These are phyloP conservation scores for Eriocheir sinensis DNA, from an alignment of 1,140 invertebrate genomes.

Conservation along the genomic window DNA sequence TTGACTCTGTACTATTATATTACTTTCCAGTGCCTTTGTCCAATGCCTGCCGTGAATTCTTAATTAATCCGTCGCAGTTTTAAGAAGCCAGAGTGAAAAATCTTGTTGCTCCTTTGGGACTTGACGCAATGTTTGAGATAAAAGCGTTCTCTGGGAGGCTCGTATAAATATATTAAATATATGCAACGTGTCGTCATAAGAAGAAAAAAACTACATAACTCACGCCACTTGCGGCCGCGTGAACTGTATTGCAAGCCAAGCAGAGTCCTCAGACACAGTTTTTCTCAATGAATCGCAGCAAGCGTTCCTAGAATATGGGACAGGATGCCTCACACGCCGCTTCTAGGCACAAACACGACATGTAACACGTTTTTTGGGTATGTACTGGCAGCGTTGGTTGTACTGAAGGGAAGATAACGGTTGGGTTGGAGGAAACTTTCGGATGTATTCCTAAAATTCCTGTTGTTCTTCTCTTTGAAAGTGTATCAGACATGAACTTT, in stretches of 20 bases:
- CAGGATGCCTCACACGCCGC: background rate
- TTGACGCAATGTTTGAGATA: background rate
- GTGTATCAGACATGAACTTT: background rate
- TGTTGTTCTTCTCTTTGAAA: too few species aligned
- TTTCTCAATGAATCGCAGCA: background rate
- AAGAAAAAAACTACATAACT: too few species aligned
- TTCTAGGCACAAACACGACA: background rate
- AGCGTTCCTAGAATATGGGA: background rate
- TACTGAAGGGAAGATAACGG: too few species aligned
- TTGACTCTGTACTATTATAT: background rate
- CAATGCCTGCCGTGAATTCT: slow-evolving; percentile 12
- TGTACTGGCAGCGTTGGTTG: too few species aligned
- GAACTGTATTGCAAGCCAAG: too few species aligned
- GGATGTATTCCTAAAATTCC: too few species aligned
- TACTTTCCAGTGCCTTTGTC: background rate
- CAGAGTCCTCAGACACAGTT: too few species aligned
- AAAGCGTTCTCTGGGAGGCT: background rate
- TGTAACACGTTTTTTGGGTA: background rate
- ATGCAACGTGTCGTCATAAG: too few species aligned
- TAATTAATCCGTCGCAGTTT: background rate
- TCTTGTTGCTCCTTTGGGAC: slow-evolving; percentile 13
- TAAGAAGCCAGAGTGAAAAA: background rate
- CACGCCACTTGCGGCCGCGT: too few species aligned
- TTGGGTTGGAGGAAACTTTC: too few species aligned
- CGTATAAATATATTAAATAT: background rate